Conservation (phyloP, 2,113 vertebrate species). For the Grallaria varia region DNA sequence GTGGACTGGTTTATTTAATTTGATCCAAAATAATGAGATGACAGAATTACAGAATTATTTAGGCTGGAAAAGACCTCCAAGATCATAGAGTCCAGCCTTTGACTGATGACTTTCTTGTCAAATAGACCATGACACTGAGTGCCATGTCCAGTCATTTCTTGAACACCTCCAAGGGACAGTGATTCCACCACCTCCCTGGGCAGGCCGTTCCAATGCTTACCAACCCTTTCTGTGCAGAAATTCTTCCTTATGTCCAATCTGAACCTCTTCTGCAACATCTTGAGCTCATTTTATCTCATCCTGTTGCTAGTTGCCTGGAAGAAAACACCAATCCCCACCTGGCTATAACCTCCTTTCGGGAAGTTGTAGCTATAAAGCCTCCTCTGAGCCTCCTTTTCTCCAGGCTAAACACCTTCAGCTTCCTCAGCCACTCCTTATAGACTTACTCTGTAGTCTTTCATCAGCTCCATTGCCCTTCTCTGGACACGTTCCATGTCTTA, state of each 20-base stretch:
- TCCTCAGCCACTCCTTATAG: neutral
- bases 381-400: neutral
- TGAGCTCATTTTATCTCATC: neutral
- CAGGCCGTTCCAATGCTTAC: neutral
- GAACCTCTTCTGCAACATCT: neutral
- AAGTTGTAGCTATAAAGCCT: neutral
- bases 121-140: neutral
- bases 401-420: neutral
- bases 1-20: neutral
- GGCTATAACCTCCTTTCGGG: neutral
- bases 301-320: accelerated
- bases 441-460: neutral
- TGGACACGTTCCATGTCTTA: neutral
- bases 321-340: neutral
- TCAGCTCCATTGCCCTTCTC: neutral
- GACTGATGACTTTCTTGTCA: neutral
- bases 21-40: neutral
- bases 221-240: neutral
- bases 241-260: neutral
- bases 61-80: neutral
- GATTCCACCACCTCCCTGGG: neutral
- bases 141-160: neutral
- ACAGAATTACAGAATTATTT: neutral
- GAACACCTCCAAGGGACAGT: neutral
- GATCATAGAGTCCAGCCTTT: neutral